Base-by-base conservation (phyloP, 2,888 invertebrate genomes). In the Zaprionus obscuricornis region DNA sequence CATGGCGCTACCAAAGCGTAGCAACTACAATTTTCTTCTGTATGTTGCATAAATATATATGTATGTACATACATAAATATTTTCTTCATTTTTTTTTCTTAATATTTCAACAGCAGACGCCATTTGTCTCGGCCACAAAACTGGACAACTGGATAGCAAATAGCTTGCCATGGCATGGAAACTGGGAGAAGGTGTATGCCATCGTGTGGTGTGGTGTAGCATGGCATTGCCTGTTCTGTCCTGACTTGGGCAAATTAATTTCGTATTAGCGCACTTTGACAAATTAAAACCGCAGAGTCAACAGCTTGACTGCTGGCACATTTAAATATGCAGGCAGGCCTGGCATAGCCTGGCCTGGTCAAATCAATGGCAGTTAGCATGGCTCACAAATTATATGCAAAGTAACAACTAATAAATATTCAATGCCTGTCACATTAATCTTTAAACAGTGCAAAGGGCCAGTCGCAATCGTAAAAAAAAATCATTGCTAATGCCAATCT, bases 401-500 rank as follows among this genome's bases (percentile, higher is more conserved):
- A 79, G 78, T 69, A 79, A 86, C 78, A 79, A 85, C 78, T 79
- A 79, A 79, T 79, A 79, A 79, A 79, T 79, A 79, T 79, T 79
- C 86, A 79, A 79, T 79, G 86, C 55, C 83, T 85, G 78, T 79
- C 78, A 86, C 78, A 79, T 79, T 86, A 79, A 79, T 79, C 78
- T 86, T 79, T 79, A 82, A 79, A 69, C 82, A 76, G 82, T 77
- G 74, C 76, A 57, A 73, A 66, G 60, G 58, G 59, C 72, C 50
- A 7, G 66, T 22, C 31, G 66, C 20, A 22, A 33, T 63, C 66
- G 62, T 58, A 74, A 84, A 55, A 55, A n/a, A 59, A 76, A 72
- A 64, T 69, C 78, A 79, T 79, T 81, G 82, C 85, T 81, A 78
- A 86, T 78, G 86, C 86, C 86, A 86, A 84, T 86, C 78, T 86